These are phyloP conservation scores for Steinernema khuongi DNA, from an alignment of 1,140 invertebrate species.

Conservation along the genomic window DNA sequence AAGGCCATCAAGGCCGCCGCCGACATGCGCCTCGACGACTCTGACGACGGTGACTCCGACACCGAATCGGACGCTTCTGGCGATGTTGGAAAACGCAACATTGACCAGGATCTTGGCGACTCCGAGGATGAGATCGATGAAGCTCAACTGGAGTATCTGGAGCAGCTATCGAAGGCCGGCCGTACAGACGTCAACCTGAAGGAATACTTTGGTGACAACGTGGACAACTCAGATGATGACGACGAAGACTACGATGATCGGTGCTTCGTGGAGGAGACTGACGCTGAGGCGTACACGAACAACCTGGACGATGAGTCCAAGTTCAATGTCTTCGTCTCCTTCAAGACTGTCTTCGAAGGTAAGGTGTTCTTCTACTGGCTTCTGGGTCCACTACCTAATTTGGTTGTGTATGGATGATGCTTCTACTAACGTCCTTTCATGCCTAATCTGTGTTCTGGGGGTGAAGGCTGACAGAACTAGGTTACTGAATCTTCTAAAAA, in stretches of 20 bases:
- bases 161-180: constrained; percentile 22
- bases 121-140: constrained; percentile 54
- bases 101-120: constrained; percentile 45
- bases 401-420: background rate
- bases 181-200: background rate
- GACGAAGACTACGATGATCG: constrained; percentile 33
- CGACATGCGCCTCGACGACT: constrained; percentile 28
- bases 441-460: too few species aligned
- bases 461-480: too few species aligned
- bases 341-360: constrained; percentile 28
- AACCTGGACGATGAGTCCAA: constrained; percentile 28
- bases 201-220: constrained; percentile 33
- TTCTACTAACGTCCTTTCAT: too few species aligned
- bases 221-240: constrained; percentile 36
- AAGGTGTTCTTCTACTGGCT: too few species aligned
- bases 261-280: constrained; percentile 34
- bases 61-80: constrained; percentile 26
- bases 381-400: too few species aligned
- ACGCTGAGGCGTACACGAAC: constrained; percentile 42
- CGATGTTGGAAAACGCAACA: constrained; percentile 45
- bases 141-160: constrained; percentile 21
- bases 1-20: constrained; percentile 43
- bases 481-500: constrained; percentile 17
- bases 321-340: constrained; percentile 27
- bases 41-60: constrained; percentile 41